Percentiles rank a stretch among this genome's conserved stretches.
phyloP scores from a whole-genome alignment of 2,888 invertebrate genomes.

The Dicyrtomina minuta region DNA sequence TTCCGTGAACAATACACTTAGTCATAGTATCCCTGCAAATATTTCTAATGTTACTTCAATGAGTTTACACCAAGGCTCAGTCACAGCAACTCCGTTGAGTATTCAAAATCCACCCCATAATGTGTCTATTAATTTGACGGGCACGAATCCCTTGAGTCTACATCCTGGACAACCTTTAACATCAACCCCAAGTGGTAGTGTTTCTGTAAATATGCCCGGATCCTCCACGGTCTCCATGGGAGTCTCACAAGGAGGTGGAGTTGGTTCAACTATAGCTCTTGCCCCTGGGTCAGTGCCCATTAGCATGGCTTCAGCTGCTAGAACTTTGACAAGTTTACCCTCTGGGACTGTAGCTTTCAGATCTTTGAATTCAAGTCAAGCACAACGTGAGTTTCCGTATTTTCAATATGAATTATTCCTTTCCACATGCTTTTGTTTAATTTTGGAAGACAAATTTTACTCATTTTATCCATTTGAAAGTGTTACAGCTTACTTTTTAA shows the following conservation, averaged over 20 bases:
- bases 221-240: not conserved
- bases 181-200: not conserved
- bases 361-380: conserved; percentile 11
- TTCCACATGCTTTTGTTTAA: not conserved
- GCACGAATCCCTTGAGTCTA: not conserved
- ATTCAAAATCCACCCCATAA: not conserved
- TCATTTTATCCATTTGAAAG: too few species aligned
- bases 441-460: not conserved
- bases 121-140: conserved; percentile 1
- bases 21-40: conserved; percentile 8
- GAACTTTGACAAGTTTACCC: conserved; percentile 23
- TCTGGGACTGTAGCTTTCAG: conserved; percentile 21
- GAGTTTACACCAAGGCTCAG: conserved; percentile 10
- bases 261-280: not conserved
- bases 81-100: not conserved
- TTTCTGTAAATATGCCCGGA: conserved; percentile 18
- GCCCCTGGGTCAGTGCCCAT: conserved; percentile 18
- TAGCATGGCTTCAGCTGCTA: conserved; percentile 19
- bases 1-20: conserved; percentile 1
- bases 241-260: not conserved
- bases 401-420: not conserved
- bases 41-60: conserved; percentile 8
- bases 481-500: too few species aligned
- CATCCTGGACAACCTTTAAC: conserved; percentile 6
- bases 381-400: conserved; percentile 11